phyloP scores from a whole-genome alignment of 2,888 invertebrate species.

The Odontothrips loti region DNA sequence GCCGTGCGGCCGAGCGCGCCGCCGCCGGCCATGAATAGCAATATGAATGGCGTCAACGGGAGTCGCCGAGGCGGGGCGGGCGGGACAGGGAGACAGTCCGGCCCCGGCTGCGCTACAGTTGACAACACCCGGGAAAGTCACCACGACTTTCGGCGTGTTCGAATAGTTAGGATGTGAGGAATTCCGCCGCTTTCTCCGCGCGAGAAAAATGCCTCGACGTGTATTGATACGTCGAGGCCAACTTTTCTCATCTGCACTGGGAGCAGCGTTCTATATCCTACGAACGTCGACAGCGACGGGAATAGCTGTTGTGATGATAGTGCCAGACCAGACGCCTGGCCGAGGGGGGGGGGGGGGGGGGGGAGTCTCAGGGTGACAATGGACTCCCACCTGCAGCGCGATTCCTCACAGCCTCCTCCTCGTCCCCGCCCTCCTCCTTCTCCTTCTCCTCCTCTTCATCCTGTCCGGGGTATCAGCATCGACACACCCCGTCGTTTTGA shows the following conservation, averaged over 20 bases:
- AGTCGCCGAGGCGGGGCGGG: too few relatives aligned
- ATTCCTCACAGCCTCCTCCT: slow-evolving; percentile 31
- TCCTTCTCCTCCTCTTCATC: background rate
- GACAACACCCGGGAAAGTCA: too few relatives aligned
- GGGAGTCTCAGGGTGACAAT: slow-evolving; percentile 30
- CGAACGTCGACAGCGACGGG: background rate
- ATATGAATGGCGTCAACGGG: too few relatives aligned
- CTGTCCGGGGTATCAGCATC: background rate
- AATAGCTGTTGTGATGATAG: slow-evolving; percentile 28
- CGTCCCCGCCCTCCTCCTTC: slow-evolving; percentile 25
- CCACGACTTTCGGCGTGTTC: too few relatives aligned
- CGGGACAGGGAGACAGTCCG: too few relatives aligned
- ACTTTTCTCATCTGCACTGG: too few relatives aligned
- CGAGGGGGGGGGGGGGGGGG: slow-evolving; percentile 11
- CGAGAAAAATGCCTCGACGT: too few relatives aligned
- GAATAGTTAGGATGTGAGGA: too few relatives aligned
- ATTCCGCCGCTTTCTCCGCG: too few relatives aligned
- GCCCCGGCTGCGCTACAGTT: too few relatives aligned
- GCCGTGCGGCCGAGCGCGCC: background rate
- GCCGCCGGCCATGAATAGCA: background rate
- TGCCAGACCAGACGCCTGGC: background rate
- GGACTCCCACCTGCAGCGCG: slow-evolving; percentile 30
- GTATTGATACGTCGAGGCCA: too few relatives aligned
- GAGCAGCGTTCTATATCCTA: too few relatives aligned
- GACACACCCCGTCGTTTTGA: slow-evolving; percentile 27